These are phyloP conservation scores for Grus americana DNA, from an alignment of 2,113 vertebrate species.

Conservation along the genomic window DNA sequence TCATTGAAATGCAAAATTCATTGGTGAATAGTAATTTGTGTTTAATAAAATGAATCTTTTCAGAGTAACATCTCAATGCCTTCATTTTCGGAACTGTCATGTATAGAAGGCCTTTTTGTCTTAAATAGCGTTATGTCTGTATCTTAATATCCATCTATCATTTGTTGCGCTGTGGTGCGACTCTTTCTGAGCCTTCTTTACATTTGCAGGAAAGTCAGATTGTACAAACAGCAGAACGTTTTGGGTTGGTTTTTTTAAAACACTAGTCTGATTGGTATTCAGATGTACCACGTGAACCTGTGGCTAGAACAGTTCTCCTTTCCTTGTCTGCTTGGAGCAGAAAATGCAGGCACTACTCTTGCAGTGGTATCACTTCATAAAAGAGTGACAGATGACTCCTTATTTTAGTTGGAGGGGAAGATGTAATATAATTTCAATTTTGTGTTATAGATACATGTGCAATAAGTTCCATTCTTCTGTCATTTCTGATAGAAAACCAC, in stretches of 20 bases:
- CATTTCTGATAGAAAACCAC: background rate
- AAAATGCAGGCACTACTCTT: background rate
- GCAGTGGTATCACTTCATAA: background rate
- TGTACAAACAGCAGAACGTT: background rate
- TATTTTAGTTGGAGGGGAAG: background rate
- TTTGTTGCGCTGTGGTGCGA: background rate
- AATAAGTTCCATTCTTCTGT: background rate
- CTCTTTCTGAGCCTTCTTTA: background rate
- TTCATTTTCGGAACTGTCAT: conserved; percentile 48
- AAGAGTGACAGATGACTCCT: background rate
- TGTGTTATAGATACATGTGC: background rate
- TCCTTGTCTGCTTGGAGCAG: background rate
- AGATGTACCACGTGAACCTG: background rate
- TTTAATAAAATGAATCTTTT: conserved; percentile 33
- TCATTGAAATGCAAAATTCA: background rate
- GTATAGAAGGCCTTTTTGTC: conserved; percentile 11
- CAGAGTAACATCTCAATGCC: conserved; percentile 26
- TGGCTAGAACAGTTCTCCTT: background rate
- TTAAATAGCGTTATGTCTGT: background rate
- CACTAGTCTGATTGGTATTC: background rate
- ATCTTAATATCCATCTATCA: conserved; percentile 21
- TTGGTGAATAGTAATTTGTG: background rate
- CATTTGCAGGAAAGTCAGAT: background rate
- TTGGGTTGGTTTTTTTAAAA: background rate
- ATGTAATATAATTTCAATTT: background rate